Evolutionary conservation across 2,888 invertebrate genomes (phyloP), one percentile per base, ranked within the genome.

Genomic region (Stomorhina lunata): DNA sequence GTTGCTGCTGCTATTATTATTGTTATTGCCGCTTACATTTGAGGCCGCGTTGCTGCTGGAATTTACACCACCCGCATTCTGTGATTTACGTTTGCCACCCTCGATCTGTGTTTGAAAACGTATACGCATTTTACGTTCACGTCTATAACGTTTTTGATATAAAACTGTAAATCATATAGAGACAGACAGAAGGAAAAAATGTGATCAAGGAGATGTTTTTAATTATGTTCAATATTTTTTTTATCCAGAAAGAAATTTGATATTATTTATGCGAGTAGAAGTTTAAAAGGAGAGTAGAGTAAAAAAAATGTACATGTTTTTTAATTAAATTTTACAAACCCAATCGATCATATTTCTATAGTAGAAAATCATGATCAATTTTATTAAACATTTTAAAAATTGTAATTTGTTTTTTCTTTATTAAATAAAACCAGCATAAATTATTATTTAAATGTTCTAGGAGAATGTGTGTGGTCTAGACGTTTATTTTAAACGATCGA

Each of bases 61-160:
- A 84, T 85, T 85, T 75, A 80, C 84, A 76, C 84, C 86, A 43
- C 85, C 88, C 80, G 85, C 86, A 83, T 50, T 84, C 34, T 82
- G 57, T 50, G 45, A 85, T 89, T 95, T 94, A 91, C 95, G 93
- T 91, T 96, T 96, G 87, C 95, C 92, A 86, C 95, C 93, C 91
- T 97, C 97, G 84, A 97, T 92, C 89, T 97, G 96, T 86, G 97
- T 96, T 89, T 97, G 97, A 76, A 97, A 93, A 87, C 96, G 94
- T 89, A 95, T 94, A 87, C 97, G 93, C 84, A 95, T 94, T 90
- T 96, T 95, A 86, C 95, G 94, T 90, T 98, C 98, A 88, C 96
- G 95, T 93, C 97, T 95, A 92, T 97, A 93, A 83, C 97, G 94
- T 91, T 97, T 97, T 91, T 97, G 97, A 91, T 96, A 96, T 90